Evolutionary conservation across 2,797 vertebrate genomes (phyloP).

Genomic region (Todus mexicanus): DNA sequence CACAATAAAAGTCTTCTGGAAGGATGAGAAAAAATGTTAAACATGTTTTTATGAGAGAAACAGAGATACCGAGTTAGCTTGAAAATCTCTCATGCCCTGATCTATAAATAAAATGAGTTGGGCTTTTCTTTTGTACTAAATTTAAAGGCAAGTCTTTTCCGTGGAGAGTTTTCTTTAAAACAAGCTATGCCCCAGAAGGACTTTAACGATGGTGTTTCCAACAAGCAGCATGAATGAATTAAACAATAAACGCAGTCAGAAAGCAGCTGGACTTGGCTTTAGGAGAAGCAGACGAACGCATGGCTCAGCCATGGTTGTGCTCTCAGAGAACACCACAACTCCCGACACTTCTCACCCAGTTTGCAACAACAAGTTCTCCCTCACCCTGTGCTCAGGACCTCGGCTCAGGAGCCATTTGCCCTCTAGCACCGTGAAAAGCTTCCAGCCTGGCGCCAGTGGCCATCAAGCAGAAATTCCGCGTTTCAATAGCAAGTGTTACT

Average conservation of each 20-base stretch:
- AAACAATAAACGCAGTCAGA: slow-evolving; percentile 6
- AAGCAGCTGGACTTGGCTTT: slow-evolving; percentile 24
- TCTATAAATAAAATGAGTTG: slow-evolving; percentile 62
- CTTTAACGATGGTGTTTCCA: slow-evolving; percentile 38
- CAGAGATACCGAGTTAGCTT: slow-evolving; percentile 6
- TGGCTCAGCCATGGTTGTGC: rapidly evolving
- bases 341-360: neutral
- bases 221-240: slow-evolving; percentile 62
- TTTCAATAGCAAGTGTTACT: too few relatives aligned
- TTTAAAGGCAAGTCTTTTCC: slow-evolving; percentile 52
- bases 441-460: too few relatives aligned
- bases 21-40: slow-evolving; percentile 41
- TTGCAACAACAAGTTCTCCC: neutral
- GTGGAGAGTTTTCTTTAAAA: slow-evolving; percentile 39
- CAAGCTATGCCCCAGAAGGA: slow-evolving; percentile 45
- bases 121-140: slow-evolving; percentile 48
- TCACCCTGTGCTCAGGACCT: neutral
- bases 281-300: neutral
- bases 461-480: neutral
- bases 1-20: neutral
- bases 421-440: neutral
- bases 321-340: neutral
- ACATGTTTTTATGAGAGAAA: slow-evolving; percentile 41
- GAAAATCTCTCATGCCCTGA: slow-evolving; percentile 51
- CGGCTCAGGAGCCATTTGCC: neutral